Conservation (phyloP, 2,888 invertebrate genomes). For the Eulithis testata region DNA sequence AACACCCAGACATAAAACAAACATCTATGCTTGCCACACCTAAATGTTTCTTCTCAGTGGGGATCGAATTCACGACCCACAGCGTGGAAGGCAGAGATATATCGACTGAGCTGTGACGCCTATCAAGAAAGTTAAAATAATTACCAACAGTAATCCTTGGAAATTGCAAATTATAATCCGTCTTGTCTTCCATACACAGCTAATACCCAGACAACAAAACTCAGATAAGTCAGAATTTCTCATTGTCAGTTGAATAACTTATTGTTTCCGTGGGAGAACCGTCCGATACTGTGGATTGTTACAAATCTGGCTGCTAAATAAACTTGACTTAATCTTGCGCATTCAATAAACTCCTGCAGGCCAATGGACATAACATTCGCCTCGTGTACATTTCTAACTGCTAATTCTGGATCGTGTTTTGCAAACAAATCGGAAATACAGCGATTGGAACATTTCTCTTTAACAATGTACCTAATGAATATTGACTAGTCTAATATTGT, state of each 20-base stretch:
- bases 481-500: background rate
- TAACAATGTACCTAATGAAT: background rate
- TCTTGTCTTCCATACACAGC: slow-evolving; percentile 27
- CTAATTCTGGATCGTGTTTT: slow-evolving; percentile 36
- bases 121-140: slow-evolving; percentile 30
- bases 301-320: slow-evolving; percentile 33
- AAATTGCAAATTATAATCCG: slow-evolving; percentile 28
- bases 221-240: slow-evolving; percentile 37
- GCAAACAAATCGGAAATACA: slow-evolving; percentile 35
- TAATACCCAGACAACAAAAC: slow-evolving; percentile 37
- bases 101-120: background rate
- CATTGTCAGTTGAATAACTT: slow-evolving; percentile 43
- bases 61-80: too few relatives aligned
- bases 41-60: too few relatives aligned
- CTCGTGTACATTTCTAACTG: slow-evolving; percentile 33
- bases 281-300: slow-evolving; percentile 36
- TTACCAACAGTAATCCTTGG: slow-evolving; percentile 32
- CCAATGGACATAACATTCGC: slow-evolving; percentile 19
- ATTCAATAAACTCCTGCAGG: slow-evolving; percentile 34
- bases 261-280: slow-evolving; percentile 48
- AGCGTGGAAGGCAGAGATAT: too few relatives aligned
- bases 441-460: slow-evolving; percentile 32
- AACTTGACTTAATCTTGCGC: slow-evolving; percentile 33
- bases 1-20: too few relatives aligned
- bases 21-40: too few relatives aligned